Evolutionary conservation across 1,140 invertebrate genomes (phyloP).

Genomic region (Geopemphigus sp.): DNA sequence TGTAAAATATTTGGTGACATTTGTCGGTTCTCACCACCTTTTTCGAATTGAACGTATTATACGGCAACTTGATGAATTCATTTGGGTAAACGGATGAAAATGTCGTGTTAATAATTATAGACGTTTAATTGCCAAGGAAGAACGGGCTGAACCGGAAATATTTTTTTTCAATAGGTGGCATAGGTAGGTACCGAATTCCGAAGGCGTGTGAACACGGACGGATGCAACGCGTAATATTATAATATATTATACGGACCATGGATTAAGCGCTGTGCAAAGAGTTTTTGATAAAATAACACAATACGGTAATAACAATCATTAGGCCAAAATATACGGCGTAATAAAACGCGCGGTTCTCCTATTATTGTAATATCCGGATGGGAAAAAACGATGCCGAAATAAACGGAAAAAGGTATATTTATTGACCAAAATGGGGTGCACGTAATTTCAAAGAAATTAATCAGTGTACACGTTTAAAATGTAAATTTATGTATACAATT

Average conservation of each 20-base stretch:
- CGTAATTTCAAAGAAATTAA: background rate
- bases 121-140: background rate
- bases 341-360: background rate
- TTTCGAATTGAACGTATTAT: background rate
- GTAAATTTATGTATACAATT: background rate
- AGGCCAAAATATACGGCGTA: background rate
- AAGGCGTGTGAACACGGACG: slow-evolving; percentile 16
- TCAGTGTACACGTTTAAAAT: background rate
- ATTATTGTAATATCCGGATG: background rate
- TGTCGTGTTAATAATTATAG: background rate
- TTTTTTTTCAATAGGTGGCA: slow-evolving; percentile 1
- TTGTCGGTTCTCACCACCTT: slow-evolving; percentile 1
- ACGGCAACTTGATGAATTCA: background rate
- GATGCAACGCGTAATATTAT: background rate
- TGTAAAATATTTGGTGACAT: background rate
- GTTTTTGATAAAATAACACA: slow-evolving; percentile 12
- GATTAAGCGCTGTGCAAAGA: background rate
- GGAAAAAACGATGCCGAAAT: background rate
- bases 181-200: slow-evolving; percentile 13
- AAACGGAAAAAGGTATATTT: background rate
- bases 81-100: background rate
- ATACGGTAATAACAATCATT: slow-evolving; percentile 14
- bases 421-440: background rate
- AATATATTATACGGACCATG: background rate
- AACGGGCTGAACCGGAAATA: slow-evolving; percentile 24